phyloP scores from a whole-genome alignment of 2,797 vertebrate species.

The Neosilurus hyrtlii region DNA sequence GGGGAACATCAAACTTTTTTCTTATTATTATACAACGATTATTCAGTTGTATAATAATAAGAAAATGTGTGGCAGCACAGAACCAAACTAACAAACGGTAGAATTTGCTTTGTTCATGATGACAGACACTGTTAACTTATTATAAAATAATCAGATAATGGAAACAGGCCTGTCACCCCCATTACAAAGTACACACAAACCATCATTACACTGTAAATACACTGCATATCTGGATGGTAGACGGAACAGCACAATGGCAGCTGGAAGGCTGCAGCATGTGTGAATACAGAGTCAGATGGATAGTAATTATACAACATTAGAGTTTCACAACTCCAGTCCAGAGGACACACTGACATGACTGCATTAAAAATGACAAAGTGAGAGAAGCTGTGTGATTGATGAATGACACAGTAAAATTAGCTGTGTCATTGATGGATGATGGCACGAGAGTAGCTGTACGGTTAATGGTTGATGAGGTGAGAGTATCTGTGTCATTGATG shows the following conservation, averaged over 20 bases:
- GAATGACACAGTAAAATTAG: not conserved
- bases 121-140: not conserved
- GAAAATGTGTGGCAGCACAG: too few species aligned
- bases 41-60: not conserved
- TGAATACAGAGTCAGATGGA: not conserved
- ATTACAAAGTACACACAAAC: not conserved
- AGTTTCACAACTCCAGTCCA: not conserved
- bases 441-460: not conserved
- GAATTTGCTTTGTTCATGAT: not conserved
- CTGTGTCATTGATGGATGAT: not conserved
- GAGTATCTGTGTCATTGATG: too few species aligned
- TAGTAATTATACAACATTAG: not conserved
- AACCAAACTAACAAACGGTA: not conserved
- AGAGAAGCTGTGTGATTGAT: not conserved
- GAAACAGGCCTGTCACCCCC: not conserved
- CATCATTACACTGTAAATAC: too few species aligned
- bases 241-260: not conserved
- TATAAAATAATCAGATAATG: not conserved
- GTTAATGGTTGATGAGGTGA: too few species aligned
- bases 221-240: not conserved
- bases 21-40: not conserved
- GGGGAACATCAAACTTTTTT: not conserved
- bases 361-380: not conserved
- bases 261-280: too few species aligned
- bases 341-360: not conserved